Base-by-base conservation (phyloP, 2,888 invertebrate genomes). In the Cecidostiba fungosa region DNA sequence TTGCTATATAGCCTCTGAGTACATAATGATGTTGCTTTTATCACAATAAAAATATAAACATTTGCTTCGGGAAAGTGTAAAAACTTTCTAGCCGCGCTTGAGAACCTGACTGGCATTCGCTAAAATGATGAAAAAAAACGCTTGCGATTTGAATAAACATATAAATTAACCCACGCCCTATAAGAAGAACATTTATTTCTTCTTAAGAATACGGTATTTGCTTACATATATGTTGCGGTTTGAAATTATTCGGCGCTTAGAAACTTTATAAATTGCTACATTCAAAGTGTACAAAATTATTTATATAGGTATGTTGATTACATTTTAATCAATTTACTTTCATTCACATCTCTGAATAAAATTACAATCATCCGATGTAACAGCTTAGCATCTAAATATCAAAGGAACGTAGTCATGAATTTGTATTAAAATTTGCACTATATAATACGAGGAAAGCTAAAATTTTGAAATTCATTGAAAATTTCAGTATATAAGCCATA, bases 51-150 rank as follows among this genome's bases (percentile, higher is more conserved):
- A 82, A 85, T 76, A 82, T 82, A 59, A 85, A 86, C 16, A 85
- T 83, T 69, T 83, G 82, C 32, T 82, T 83, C 78, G 85, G 77
- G 82, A 87, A 82, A 82, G 82, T 59, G 36, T 74, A 66, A 76
- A 77, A 77, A 77, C 82, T 82, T 82, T 77, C 82, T 82, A 69
- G 39, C 36, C 36, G 26, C 8, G 54, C 76, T 29, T 69, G 16
- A 50, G 16, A 79, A 36, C n/a, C 50, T 79, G 54, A 59, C 5
- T 59, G n/a, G 54, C 54, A 19, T 19, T 59, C n/a, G 54, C 54
- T 6, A n/a, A 59, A n/a, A 59, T 8, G 54, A 59, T 59, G n/a
- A 5, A 23, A 43, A 43, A 43, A 43, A 43, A 39, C 47, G 47
- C 19, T 1, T 19, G 19, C 50, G 50, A 1, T 50, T 50, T 19